These are phyloP conservation scores for Aplocera efformata DNA, from an alignment of 2,888 invertebrate species.

Conservation along the genomic window DNA sequence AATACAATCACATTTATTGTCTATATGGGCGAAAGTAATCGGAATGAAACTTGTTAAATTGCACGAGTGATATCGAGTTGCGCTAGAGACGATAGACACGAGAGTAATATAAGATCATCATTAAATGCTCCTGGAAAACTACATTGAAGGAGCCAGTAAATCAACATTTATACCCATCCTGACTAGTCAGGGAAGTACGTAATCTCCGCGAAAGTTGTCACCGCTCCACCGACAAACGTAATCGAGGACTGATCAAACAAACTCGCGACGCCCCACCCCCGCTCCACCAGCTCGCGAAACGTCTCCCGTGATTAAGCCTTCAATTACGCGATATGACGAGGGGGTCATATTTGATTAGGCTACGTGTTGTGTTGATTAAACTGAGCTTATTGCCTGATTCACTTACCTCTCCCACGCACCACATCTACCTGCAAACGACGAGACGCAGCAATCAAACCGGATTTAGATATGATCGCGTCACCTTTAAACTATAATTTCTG, in stretches of 20 bases:
- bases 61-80: not conserved
- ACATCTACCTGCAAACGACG: conserved; percentile 44
- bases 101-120: not conserved
- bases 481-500: conserved; percentile 42
- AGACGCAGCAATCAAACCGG: conserved; percentile 43
- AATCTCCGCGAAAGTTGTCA: conserved; percentile 47
- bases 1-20: conserved; percentile 18
- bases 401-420: conserved; percentile 55
- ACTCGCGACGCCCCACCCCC: conserved; percentile 39
- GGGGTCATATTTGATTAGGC: conserved; percentile 78
- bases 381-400: conserved; percentile 76
- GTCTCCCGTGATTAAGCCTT: conserved; percentile 75
- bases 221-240: conserved; percentile 46
- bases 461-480: conserved; percentile 44
- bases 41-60: conserved; percentile 4
- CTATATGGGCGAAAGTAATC: conserved; percentile 11
- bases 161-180: conserved; percentile 4
- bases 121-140: not conserved
- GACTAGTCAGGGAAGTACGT: conserved; percentile 15
- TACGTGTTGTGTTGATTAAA: conserved; percentile 78
- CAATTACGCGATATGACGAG: conserved; percentile 76
- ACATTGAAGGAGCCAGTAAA: conserved; percentile 1
- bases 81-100: not conserved
- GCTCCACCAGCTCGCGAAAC: conserved; percentile 46
- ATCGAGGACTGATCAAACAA: conserved; percentile 67